A percentile compares a stretch with the other conserved stretches of the same genome.
Evolutionary conservation across 2,797 vertebrate genomes (phyloP).

Genomic region (Pseudocheirus occidentalis): DNA sequence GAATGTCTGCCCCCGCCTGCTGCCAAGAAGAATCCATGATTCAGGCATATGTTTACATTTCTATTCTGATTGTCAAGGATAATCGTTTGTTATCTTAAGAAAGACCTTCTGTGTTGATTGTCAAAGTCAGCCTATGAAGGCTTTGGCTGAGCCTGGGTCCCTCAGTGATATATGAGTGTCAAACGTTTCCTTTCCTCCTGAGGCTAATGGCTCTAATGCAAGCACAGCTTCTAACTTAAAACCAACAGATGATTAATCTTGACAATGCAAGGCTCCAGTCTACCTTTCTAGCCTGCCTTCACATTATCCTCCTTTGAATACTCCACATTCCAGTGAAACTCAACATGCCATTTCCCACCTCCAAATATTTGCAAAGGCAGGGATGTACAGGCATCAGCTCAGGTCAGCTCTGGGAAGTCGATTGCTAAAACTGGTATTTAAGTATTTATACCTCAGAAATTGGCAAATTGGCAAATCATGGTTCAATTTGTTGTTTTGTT

Average conservation of each 20-base stretch:
- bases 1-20: conserved; percentile 11
- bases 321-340: background rate
- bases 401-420: background rate
- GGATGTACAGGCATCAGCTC: background rate
- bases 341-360: background rate
- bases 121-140: background rate
- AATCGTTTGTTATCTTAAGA: conserved; percentile 50
- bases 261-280: background rate
- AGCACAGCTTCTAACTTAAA: conserved; percentile 40
- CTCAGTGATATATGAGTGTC: background rate
- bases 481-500: background rate
- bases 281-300: background rate
- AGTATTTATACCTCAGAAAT: background rate
- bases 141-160: background rate
- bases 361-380: background rate
- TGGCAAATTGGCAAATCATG: background rate
- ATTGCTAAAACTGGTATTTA: background rate
- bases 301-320: background rate
- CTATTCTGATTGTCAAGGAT: conserved; percentile 34
- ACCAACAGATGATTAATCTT: background rate
- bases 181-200: conserved; percentile 60
- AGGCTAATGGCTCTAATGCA: conserved; percentile 64
- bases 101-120: conserved; percentile 3
- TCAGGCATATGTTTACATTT: conserved; percentile 12
- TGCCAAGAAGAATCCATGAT: conserved; percentile 36